Evolutionary conservation across 2,888 invertebrate genomes (phyloP).

Genomic region (Amiota mariae): DNA sequence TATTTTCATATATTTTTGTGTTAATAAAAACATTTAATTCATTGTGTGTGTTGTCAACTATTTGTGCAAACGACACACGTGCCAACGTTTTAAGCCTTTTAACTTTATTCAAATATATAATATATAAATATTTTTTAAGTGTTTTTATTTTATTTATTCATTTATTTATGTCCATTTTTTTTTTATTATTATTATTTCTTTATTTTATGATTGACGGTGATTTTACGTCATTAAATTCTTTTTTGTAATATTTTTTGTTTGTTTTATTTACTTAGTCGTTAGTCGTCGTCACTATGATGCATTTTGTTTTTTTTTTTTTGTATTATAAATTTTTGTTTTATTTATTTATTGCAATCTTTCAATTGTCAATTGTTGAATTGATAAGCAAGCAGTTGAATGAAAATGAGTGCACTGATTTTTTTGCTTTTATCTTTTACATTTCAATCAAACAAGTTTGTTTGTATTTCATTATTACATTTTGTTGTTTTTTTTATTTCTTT

Average conservation of each 20-base stretch:
- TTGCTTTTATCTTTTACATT: neutral
- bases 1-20: constrained; percentile 29
- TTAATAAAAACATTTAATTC: neutral
- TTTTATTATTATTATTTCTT: too few species aligned
- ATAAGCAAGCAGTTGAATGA: too few species aligned
- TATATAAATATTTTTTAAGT: too few species aligned
- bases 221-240: too few species aligned
- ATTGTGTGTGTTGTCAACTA: neutral
- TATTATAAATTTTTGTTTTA: neutral
- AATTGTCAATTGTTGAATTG: too few species aligned
- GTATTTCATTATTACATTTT: neutral
- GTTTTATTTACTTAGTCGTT: too few species aligned
- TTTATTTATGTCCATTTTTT: too few species aligned
- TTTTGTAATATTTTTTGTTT: too few species aligned
- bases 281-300: neutral
- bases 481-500: neutral
- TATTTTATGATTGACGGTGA: too few species aligned
- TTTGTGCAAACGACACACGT: neutral
- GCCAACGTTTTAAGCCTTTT: neutral
- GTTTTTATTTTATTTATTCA: too few species aligned
- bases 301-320: neutral
- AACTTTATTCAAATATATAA: neutral
- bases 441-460: neutral
- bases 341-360: too few species aligned
- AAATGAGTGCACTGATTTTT: neutral